Conservation (phyloP, 2,113 vertebrate species). For the Pica pica region DNA sequence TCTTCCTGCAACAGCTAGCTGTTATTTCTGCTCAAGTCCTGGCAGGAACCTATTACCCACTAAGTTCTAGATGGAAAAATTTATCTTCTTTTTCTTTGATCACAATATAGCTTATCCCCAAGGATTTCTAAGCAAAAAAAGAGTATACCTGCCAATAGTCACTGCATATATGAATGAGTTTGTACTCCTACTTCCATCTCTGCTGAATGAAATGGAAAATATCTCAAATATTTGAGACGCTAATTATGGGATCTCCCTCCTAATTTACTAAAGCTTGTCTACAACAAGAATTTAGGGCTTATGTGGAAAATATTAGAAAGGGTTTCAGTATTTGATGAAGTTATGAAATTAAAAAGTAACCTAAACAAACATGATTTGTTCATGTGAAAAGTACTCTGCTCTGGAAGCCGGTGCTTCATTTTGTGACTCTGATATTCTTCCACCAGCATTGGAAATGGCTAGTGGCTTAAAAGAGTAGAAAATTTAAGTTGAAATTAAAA, state of each 20-base stretch:
- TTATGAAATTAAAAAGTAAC: not conserved
- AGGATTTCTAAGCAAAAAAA: not conserved
- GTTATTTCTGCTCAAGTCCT: not conserved
- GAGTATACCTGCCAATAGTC: not conserved
- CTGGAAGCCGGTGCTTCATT: not conserved
- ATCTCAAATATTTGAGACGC: not conserved
- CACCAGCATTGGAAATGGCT: not conserved
- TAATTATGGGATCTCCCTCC: not conserved
- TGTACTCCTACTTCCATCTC: not conserved
- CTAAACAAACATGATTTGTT: not conserved
- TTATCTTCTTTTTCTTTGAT: not conserved
- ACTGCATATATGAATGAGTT: not conserved
- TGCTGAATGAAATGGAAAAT: not conserved
- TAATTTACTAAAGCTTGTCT: not conserved
- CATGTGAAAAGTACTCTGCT: not conserved
- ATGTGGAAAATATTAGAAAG: not conserved
- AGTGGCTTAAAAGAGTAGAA: not conserved
- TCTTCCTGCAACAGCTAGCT: not conserved
- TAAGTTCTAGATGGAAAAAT: not conserved
- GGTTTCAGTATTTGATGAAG: not conserved
- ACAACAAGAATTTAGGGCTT: not conserved
- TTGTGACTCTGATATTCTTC: not conserved
- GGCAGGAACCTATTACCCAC: not conserved
- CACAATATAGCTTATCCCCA: not conserved
- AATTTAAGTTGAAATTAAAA: not conserved